Evolutionary conservation across 2,888 invertebrate species (phyloP), one percentile per base, ranked within the genome.

Genomic region (Allygus modestus): DNA sequence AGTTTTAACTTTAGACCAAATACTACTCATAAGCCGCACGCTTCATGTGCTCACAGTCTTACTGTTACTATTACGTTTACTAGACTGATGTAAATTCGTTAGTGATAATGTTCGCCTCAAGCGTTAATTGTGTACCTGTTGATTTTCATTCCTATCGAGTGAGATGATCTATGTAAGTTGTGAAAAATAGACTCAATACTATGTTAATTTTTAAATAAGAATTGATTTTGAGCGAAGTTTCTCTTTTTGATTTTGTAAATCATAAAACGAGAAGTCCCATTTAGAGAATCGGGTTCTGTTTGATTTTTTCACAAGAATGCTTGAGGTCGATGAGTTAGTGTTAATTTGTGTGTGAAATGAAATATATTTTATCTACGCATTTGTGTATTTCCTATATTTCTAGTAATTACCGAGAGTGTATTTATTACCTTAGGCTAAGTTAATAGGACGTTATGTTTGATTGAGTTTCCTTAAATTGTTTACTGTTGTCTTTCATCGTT

Each of bases 41-140:
- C 11, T 5, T 4, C 23, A 15, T 23, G 17, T 12, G 69, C 33
- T 9, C 33, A 15, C 69, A 23, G 33, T 69, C n/a, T 69, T 33
- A 12, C 71, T 37, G 71, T 71, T 65, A 65, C n/a, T 71, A 41
- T 41, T 37, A 71, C 41, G 20, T 71, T 71, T 20, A 11, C 23
- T 77, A 77, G 75, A 77, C 75, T 77, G 75, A 77, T 77, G 75
- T 77, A 77, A 77, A 77, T 51, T 77, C 28, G 20, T 28, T 77
- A 46, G 46, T 23, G 31, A 28, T 43, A 28, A 12, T 31, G 31
- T 31, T 77, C 26, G 41, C 75, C 75, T 77, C 46, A 77, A 77
- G 43, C 33, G 41, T 46, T 77, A 77, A 46, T 77, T 77, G 75
- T 46, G 75, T 77, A 77, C 75, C 75, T 77, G 75, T 20, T 77